Percentiles rank a stretch among this genome's conserved stretches.
Evolutionary conservation across 2,888 invertebrate species (phyloP).

Genomic region (Aspidapion aeneum): DNA sequence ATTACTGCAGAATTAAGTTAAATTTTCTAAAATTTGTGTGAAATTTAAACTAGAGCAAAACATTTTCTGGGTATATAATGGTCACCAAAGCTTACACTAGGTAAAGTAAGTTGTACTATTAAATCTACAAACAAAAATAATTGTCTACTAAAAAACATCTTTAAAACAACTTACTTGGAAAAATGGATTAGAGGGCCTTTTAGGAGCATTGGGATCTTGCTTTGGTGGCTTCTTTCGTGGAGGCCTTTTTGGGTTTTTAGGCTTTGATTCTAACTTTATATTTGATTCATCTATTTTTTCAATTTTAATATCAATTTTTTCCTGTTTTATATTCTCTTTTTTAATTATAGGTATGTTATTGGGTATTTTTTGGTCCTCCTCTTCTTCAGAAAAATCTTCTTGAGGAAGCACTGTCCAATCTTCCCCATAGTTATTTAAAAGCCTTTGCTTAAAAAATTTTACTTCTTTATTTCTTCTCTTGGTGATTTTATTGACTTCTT

Average conservation of each 20-base stretch:
- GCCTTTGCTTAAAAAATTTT: constrained; percentile 58
- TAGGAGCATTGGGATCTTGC: constrained; percentile 72
- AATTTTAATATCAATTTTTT: constrained; percentile 35
- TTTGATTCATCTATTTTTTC: constrained; percentile 27
- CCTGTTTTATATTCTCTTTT: constrained; percentile 41
- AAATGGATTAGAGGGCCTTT: constrained; percentile 76
- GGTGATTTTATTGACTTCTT: constrained; percentile 66
- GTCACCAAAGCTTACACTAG: too few relatives aligned
- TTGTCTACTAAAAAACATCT: too few relatives aligned
- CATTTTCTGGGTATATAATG: too few relatives aligned
- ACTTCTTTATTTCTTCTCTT: constrained; percentile 64
- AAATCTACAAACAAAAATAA: too few relatives aligned
- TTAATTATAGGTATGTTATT: constrained; percentile 32
- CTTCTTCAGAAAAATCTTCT: constrained; percentile 45
- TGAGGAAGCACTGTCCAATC: constrained; percentile 53
- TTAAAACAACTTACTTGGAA: constrained; percentile 54
- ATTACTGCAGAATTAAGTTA: too few relatives aligned
- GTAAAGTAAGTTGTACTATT: too few relatives aligned
- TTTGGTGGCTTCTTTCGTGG: constrained; percentile 59
- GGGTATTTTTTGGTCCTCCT: constrained; percentile 54
- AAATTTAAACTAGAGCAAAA: too few relatives aligned
- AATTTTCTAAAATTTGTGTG: too few relatives aligned
- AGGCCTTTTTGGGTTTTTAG: constrained; percentile 43
- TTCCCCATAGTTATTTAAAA: constrained; percentile 67
- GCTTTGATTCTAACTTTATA: constrained; percentile 38